Base-by-base conservation (phyloP, 2,888 invertebrate genomes). In the Ormia ochracea region DNA sequence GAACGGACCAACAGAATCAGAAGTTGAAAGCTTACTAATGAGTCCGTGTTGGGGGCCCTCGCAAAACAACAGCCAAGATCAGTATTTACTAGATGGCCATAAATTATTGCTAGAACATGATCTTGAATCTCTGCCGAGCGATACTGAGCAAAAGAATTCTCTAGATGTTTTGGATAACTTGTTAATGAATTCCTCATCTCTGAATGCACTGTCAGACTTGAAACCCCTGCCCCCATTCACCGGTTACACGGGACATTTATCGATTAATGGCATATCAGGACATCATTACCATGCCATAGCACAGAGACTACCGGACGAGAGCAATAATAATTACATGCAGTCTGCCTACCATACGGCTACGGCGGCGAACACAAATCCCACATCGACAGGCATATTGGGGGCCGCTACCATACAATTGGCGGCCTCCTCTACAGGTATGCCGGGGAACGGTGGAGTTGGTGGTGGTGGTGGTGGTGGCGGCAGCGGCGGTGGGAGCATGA, bases 251-350 rank as follows among this genome's bases (percentile, higher is more conserved):
- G 95, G 95, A 1, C 95, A 96, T 85, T 90, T 96, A 78, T 95
- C 95, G 84, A 96, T 96, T 89, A 96, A 96, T 90, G 96, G 96
- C 68, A 96, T 96, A 85, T 94, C 95, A 65, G 96, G 96, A 1
- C 96, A 95, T 87, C 96, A 96, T 87, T 96, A 94, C 88, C 95
- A 96, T 88, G 94, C 95, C 83, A 95, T 96, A 87, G 95, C 96
- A 0, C 94, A 94, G 88, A 91, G 94, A 70, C 91, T 94, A 59
- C 93, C 94, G 3, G 94, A 94, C 85, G 94, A 94, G 87, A 94
- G 93, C 90, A 94, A 93, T 90, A 95, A 92, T 90, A 95, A 93
- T 89, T 92, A 92, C 23, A 91, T 92, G 82, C 92, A 92, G 84
- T 92, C 92, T 83, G 92, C 92, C 75, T 92, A 92, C 84, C 88